Conservation (phyloP, 2,797 vertebrate genomes). For the Numenius phaeopus region DNA sequence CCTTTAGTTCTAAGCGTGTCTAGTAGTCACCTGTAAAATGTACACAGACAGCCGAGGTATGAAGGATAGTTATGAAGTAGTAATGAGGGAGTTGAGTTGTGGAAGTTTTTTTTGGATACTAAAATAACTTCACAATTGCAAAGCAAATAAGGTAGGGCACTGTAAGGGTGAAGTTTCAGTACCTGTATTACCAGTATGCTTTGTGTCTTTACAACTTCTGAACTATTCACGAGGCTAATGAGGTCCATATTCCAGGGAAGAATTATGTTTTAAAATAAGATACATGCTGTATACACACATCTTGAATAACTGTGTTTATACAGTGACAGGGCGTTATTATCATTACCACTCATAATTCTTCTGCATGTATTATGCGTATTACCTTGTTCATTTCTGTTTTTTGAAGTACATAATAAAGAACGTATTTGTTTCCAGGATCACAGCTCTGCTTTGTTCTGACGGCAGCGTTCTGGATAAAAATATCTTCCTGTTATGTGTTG, state of each 20-base stretch:
- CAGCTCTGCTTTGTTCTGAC: conserved; percentile 44
- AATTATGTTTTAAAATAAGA: background rate
- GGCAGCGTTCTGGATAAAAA: conserved; percentile 58
- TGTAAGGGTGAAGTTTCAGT: background rate
- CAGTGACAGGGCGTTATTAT: background rate
- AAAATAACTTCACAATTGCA: background rate
- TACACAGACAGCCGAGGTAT: background rate
- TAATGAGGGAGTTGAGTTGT: background rate
- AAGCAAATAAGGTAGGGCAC: background rate
- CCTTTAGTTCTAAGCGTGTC: background rate
- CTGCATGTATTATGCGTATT: conserved; percentile 37
- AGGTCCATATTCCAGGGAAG: background rate
- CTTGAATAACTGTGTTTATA: conserved; percentile 27
- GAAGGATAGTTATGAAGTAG: background rate
- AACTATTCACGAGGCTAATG: background rate
- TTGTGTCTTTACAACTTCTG: background rate
- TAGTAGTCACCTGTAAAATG: background rate
- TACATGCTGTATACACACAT: background rate
- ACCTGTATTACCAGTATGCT: background rate
- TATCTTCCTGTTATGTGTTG: conserved; percentile 48
- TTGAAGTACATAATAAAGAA: conserved; percentile 39
- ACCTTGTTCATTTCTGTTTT: conserved; percentile 37
- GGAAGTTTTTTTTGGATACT: background rate
- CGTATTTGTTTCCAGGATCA: conserved; percentile 59
- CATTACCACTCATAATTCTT: conserved; percentile 48